Evolutionary conservation across 2,888 invertebrate species (phyloP).

Genomic region (Syritta pipiens): DNA sequence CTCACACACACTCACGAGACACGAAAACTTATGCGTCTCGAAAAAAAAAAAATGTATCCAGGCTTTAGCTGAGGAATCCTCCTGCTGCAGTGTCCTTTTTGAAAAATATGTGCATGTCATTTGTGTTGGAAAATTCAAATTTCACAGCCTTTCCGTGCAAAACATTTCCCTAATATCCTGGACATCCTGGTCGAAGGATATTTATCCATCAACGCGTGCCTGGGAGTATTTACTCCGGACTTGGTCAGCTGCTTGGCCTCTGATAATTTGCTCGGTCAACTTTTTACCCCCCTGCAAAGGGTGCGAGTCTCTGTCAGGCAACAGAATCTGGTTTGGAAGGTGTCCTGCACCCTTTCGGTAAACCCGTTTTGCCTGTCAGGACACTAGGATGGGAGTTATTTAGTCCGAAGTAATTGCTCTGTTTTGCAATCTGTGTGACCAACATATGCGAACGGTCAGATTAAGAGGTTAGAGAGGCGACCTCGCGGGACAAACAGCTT

Average conservation of each 20-base stretch:
- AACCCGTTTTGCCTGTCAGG: slow-evolving; percentile 40
- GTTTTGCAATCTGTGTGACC: slow-evolving; percentile 68
- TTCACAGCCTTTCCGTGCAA: too few relatives aligned
- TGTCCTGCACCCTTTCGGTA: slow-evolving; percentile 5
- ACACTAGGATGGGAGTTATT: slow-evolving; percentile 45
- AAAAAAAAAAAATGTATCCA: slow-evolving; percentile 29
- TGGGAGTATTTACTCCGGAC: slow-evolving; percentile 65
- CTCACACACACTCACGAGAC: too few relatives aligned
- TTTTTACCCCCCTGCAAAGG: slow-evolving; percentile 47
- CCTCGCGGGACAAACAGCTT: slow-evolving; percentile 61
- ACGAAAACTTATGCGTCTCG: too few relatives aligned
- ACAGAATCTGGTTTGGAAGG: slow-evolving; percentile 44
- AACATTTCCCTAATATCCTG: slow-evolving; percentile 30
- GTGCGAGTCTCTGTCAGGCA: slow-evolving; percentile 56
- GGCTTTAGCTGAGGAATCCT: slow-evolving; percentile 37
- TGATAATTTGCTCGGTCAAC: slow-evolving; percentile 75
- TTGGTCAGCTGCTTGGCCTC: slow-evolving; percentile 75
- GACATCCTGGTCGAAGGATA: too few relatives aligned
- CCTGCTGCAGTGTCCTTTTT: slow-evolving; percentile 55
- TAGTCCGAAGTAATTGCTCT: slow-evolving; percentile 67
- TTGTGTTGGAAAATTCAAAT: too few relatives aligned
- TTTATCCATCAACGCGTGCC: slow-evolving; percentile 68
- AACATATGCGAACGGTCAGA: slow-evolving; percentile 67
- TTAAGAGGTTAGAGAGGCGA: slow-evolving; percentile 65
- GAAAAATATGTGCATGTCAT: slow-evolving; percentile 67